Base-by-base conservation (phyloP, 2,113 vertebrate genomes). In the Pomatorhinus ruficollis region DNA sequence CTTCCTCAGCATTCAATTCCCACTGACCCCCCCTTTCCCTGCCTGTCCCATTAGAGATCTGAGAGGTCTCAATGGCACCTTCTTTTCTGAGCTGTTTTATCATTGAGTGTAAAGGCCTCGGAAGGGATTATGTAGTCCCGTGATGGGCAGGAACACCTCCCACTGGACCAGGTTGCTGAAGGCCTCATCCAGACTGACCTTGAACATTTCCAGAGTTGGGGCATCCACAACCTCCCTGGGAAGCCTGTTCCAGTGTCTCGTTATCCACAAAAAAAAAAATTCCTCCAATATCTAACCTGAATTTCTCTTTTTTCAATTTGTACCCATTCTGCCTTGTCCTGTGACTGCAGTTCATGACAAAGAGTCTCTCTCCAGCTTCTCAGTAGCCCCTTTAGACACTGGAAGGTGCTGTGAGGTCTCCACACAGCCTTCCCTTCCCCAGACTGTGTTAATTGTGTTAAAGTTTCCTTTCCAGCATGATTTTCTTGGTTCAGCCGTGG, bases 51-150 rank as follows among this genome's bases (percentile, higher is more conserved):
- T 28, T 23, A 7, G 24, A 19, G 37, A 57, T 5, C 31, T 60
- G 1, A 0, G 3, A 40, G 21, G 11, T 50, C 28, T 45, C 39
- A 11, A 0, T 11, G 5, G 37, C 57, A 53, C 1, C 0, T 15
- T 42, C 33, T 49, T 45, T 50, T 39, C 44, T n/a, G 87, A 68
- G n/a, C 33, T 47, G 49, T n/a, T 52, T 45, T n/a, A 18, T 18
- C 45, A 11, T 0, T 30, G 39, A 22, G 28, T 45, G 20, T 27
- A 31, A 5, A 25, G 24, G 40, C 40, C 1, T 40, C 40, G 53
- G 69, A 60, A 47, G 45, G 45, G 53, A 21, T 44, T 24, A 12
- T 30, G 44, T 60, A 25, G 30, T 40, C 61, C 45, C 20, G 21
- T 25, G 39, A 22, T 47, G 39, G 45, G 23, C 61, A 60, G 39